A percentile compares a stretch with the other conserved stretches of the same genome.
Evolutionary conservation across 2,797 vertebrate species (phyloP).

Genomic region (Siniperca scherzeri): DNA sequence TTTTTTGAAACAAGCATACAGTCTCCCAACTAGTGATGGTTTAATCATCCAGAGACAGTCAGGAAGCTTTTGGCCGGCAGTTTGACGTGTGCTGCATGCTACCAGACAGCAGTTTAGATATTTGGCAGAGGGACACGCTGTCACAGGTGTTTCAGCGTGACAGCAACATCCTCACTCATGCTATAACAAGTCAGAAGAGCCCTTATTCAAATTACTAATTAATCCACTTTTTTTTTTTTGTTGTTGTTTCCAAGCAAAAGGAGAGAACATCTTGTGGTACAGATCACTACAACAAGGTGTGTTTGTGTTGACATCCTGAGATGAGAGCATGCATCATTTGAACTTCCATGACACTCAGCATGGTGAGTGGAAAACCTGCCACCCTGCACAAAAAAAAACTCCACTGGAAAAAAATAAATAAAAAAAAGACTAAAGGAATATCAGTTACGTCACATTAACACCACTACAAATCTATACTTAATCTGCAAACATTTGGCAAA

Average conservation of each 20-base stretch:
- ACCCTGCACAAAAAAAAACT: not conserved
- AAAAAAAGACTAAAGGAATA: constrained; percentile 42
- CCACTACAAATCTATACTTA: constrained; percentile 41
- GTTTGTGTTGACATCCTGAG: constrained; percentile 73
- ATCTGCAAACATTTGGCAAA: constrained; percentile 73
- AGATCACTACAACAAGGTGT: constrained; percentile 53
- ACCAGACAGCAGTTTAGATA: constrained; percentile 42
- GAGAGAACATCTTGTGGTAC: constrained; percentile 39
- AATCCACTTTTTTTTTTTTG: constrained; percentile 26
- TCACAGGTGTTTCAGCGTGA: constrained; percentile 42
- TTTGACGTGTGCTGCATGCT: constrained; percentile 28
- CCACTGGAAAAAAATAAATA: not conserved
- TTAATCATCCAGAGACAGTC: constrained; percentile 47
- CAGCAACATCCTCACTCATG: constrained; percentile 66
- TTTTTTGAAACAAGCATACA: constrained; percentile 64
- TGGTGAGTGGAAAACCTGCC: constrained; percentile 18
- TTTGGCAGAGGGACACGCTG: constrained; percentile 43
- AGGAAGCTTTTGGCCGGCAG: constrained; percentile 54
- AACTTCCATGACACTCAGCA: constrained; percentile 62
- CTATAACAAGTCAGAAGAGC: constrained; percentile 73
- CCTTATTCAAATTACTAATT: constrained; percentile 73
- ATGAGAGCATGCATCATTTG: constrained; percentile 77
- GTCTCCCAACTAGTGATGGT: constrained; percentile 54
- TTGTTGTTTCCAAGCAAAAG: constrained; percentile 43
- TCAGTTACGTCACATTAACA: constrained; percentile 57